These are phyloP conservation scores for Meloe dianella DNA, from an alignment of 2,888 invertebrate species.

Conservation along the genomic window DNA sequence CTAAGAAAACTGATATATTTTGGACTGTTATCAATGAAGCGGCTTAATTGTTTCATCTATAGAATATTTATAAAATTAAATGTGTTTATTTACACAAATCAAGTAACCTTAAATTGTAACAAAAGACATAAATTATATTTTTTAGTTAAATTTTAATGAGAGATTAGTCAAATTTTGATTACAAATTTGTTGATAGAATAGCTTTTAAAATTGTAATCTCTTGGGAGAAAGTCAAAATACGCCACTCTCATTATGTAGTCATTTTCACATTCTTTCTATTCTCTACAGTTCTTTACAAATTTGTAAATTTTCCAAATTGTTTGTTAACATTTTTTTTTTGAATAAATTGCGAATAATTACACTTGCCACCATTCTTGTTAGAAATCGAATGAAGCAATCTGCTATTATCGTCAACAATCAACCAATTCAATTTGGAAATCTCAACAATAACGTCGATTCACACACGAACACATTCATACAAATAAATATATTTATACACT, in stretches of 20 bases:
- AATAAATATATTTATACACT: slow-evolving; percentile 30
- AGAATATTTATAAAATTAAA: neutral
- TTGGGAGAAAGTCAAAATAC: too few species aligned
- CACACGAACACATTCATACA: slow-evolving; percentile 14
- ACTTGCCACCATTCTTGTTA: neutral
- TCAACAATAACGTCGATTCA: slow-evolving; percentile 19
- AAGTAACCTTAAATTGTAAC: neutral
- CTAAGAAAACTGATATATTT: neutral
- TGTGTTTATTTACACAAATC: neutral
- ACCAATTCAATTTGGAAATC: slow-evolving; percentile 2
- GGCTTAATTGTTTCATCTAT: neutral
- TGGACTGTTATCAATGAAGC: neutral
- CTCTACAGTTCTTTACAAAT: too few species aligned
- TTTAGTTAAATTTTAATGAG: too few species aligned
- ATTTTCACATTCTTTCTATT: too few species aligned
- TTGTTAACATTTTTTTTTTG: too few species aligned
- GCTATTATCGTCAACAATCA: neutral
- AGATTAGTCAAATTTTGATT: too few species aligned
- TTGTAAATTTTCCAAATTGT: too few species aligned
- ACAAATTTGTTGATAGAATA: too few species aligned
- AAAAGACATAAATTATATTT: neutral
- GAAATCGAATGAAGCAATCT: neutral
- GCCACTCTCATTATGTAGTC: too few species aligned
- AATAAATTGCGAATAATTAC: too few species aligned
- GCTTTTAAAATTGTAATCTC: too few species aligned